These are phyloP conservation scores for Lanistes nyassanus DNA, from an alignment of 1,140 invertebrate species.

Conservation along the genomic window DNA sequence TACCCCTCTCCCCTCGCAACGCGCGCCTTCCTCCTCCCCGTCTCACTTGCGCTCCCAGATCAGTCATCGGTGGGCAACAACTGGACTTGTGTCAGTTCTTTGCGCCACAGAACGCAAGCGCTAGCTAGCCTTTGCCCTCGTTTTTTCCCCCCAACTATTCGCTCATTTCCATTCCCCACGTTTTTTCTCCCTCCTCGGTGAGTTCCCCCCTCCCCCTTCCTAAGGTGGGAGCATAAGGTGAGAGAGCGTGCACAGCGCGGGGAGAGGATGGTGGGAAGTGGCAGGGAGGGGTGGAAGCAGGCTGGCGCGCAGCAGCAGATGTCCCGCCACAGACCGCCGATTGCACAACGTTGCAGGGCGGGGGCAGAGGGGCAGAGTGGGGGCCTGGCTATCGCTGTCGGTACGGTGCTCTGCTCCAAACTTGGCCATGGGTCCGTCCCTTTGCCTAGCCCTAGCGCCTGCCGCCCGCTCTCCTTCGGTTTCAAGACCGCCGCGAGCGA, in stretches of 20 bases:
- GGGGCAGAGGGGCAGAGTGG: too few species aligned
- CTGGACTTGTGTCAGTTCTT: too few species aligned
- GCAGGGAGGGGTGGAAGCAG: not conserved
- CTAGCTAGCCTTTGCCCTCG: too few species aligned
- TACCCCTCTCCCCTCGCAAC: not conserved
- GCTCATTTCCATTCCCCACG: not conserved
- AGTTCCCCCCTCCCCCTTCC: not conserved
- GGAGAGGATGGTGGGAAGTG: constrained; percentile 3
- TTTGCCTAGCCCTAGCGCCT: too few species aligned
- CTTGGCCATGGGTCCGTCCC: not conserved
- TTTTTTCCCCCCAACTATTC: too few species aligned
- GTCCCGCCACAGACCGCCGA: not conserved
- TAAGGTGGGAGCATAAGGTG: too few species aligned
- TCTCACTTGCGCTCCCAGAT: not conserved
- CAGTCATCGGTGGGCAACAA: too few species aligned
- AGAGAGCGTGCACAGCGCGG: not conserved
- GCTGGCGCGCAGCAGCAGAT: not conserved
- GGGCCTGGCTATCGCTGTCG: not conserved
- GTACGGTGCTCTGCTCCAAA: not conserved
- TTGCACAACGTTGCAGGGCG: not conserved
- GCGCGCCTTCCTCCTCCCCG: not conserved
- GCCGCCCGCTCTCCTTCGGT: too few species aligned
- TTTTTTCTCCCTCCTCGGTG: not conserved
- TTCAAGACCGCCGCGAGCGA: not conserved
- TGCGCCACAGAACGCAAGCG: too few species aligned